A percentile compares a stretch with the other conserved stretches of the same genome.
Conservation (phyloP, 2,797 vertebrate genomes). For the Macroramphosus scolopax region DNA sequence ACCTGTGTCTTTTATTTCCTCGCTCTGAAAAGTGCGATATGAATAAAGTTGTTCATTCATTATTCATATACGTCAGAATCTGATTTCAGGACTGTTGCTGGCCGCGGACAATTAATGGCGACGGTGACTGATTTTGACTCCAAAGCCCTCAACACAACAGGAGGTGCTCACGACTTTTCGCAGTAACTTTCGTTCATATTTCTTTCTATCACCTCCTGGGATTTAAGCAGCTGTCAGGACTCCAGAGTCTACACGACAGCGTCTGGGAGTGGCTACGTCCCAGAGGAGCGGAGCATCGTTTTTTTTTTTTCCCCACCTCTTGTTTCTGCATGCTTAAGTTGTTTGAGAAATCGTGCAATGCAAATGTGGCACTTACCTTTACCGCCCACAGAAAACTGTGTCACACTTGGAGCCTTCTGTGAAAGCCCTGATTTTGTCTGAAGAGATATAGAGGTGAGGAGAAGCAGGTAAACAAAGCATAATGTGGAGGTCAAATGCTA, state of each 20-base stretch:
- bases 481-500: slow-evolving; percentile 78
- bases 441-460: slow-evolving; percentile 66
- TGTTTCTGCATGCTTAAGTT: slow-evolving; percentile 57
- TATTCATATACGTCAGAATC: no score
- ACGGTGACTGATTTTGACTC: slow-evolving; percentile 25
- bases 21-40: no score
- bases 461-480: slow-evolving; percentile 75
- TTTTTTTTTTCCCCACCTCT: neutral
- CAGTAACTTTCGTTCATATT: slow-evolving; percentile 53
- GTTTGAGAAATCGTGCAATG: slow-evolving; percentile 69
- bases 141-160: slow-evolving; percentile 17
- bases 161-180: slow-evolving; percentile 42
- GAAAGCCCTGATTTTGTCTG: slow-evolving; percentile 66
- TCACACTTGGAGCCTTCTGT: slow-evolving; percentile 46
- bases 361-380: slow-evolving; percentile 71
- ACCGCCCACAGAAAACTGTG: slow-evolving; percentile 64
- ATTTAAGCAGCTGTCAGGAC: slow-evolving; percentile 65
- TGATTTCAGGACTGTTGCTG: slow-evolving; percentile 1
- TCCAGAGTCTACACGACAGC: slow-evolving; percentile 56
- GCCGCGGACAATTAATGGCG: slow-evolving; percentile 36
- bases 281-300: slow-evolving; percentile 44
- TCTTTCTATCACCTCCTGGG: slow-evolving; percentile 49
- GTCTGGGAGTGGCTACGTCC: slow-evolving; percentile 65
- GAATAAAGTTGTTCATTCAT: no score
- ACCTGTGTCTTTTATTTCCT: no score